phyloP scores from a whole-genome alignment of 2,888 invertebrate genomes.

The Colostygia pectinataria region DNA sequence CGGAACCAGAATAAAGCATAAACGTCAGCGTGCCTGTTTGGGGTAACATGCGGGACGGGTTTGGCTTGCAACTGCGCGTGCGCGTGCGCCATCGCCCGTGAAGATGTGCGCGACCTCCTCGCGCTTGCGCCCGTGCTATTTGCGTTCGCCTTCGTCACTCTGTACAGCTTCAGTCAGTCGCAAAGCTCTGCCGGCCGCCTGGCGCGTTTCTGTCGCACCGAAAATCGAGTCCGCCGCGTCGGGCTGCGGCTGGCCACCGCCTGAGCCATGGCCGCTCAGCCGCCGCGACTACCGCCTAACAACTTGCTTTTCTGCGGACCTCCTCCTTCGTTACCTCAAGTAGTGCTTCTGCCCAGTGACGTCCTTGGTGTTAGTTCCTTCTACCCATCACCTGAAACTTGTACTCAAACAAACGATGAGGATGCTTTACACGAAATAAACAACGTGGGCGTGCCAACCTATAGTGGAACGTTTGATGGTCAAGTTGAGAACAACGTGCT shows the following conservation, averaged over 20 bases:
- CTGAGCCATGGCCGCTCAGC: constrained; percentile 78
- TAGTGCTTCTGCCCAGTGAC: constrained; percentile 77
- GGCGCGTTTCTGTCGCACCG: constrained; percentile 70
- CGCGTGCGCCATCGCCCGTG: constrained; percentile 80
- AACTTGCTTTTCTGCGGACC: constrained; percentile 78
- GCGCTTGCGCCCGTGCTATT: constrained; percentile 81
- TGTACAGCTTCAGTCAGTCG: constrained; percentile 81
- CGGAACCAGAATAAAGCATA: constrained; percentile 75
- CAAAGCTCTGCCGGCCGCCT: constrained; percentile 77
- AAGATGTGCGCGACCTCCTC: constrained; percentile 82
- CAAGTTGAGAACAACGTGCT: constrained; percentile 50
- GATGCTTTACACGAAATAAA: constrained; percentile 72
- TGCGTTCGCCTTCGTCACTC: constrained; percentile 81
- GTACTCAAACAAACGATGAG: constrained; percentile 60
- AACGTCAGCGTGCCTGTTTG: constrained; percentile 74
- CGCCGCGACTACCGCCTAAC: constrained; percentile 75
- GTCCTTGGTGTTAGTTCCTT: constrained; percentile 44
- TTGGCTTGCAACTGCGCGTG: constrained; percentile 77
- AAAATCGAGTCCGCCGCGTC: constrained; percentile 65
- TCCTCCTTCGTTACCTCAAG: constrained; percentile 74
- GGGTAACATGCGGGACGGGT: constrained; percentile 73
- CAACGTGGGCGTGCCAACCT: constrained; percentile 75
- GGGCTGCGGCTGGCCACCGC: constrained; percentile 66
- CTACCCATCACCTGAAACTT: constrained; percentile 45
- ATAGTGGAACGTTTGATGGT: constrained; percentile 54